Conservation (phyloP, 2,797 vertebrate species). For the Mionectes olivaceus region DNA sequence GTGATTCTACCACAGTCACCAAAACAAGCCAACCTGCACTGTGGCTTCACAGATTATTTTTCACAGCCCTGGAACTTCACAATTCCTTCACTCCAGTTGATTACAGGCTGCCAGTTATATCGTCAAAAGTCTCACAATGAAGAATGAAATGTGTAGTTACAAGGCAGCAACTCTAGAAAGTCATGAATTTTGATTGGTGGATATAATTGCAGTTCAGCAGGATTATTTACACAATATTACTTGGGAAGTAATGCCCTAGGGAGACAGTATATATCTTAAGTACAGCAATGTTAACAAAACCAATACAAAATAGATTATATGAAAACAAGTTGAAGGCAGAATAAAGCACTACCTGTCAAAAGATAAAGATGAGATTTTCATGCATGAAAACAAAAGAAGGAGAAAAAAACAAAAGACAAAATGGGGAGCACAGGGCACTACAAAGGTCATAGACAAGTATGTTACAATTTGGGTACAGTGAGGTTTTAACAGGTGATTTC, state of each 20-base stretch:
- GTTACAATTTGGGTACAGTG: not conserved
- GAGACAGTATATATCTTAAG: conserved; percentile 14
- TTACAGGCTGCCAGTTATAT: not conserved
- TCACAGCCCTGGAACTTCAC: not conserved
- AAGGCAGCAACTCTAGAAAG: not conserved
- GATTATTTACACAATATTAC: conserved; percentile 5
- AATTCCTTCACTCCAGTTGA: not conserved
- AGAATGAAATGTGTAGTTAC: conserved; percentile 34
- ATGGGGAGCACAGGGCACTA: not conserved
- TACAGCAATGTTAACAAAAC: conserved; percentile 30
- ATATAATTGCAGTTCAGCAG: conserved; percentile 25
- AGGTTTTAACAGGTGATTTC: not conserved
- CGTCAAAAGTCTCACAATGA: not conserved
- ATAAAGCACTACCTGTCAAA: conserved; percentile 26
- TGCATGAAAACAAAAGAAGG: not conserved
- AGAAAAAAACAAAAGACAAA: not conserved
- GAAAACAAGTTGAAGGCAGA: conserved; percentile 49
- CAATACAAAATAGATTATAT: not conserved
- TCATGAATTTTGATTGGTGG: conserved; percentile 13
- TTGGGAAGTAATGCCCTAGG: not conserved
- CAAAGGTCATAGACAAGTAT: not conserved
- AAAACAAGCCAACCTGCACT: not conserved
- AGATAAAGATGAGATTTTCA: conserved; percentile 20
- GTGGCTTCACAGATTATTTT: not conserved
- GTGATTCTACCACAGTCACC: not conserved